These are phyloP conservation scores for Fringilla coelebs DNA, from an alignment of 2,797 vertebrate genomes.

Conservation along the genomic window DNA sequence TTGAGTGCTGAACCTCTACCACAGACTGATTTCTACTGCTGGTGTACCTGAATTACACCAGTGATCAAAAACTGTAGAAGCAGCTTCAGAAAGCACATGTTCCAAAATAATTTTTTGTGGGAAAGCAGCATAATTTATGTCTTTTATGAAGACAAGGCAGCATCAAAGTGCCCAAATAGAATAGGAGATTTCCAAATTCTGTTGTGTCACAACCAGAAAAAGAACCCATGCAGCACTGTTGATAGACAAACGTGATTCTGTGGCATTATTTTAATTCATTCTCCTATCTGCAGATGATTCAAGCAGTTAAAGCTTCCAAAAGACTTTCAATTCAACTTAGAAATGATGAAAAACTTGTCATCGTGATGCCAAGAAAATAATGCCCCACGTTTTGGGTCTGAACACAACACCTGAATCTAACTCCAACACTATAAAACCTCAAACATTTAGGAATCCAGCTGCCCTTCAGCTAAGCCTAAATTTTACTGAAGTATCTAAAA, in stretches of 20 bases:
- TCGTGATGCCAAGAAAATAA: not conserved
- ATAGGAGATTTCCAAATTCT: not conserved
- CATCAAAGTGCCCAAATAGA: not conserved
- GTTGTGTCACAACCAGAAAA: not conserved
- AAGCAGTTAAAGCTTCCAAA: not conserved
- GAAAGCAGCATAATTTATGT: not conserved
- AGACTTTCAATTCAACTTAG: not conserved
- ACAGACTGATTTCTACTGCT: not conserved
- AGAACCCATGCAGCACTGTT: not conserved
- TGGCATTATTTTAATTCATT: not conserved
- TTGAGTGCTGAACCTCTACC: not conserved
- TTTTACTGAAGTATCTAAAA: not conserved
- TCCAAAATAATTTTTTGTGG: not conserved
- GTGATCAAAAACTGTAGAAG: not conserved
- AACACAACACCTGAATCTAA: not conserved
- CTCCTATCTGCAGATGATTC: not conserved
- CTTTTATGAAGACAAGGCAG: not conserved
- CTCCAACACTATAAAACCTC: not conserved
- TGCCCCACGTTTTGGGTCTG: not conserved
- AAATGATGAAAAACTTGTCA: not conserved
- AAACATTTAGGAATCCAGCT: not conserved
- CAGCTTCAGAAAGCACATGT: not conserved
- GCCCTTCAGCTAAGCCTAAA: not conserved
- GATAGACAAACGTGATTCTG: not conserved
- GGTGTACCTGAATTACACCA: not conserved